These are phyloP conservation scores for Sinopyrophorus schimmeli DNA, from an alignment of 2,888 invertebrate species.

Conservation along the genomic window DNA sequence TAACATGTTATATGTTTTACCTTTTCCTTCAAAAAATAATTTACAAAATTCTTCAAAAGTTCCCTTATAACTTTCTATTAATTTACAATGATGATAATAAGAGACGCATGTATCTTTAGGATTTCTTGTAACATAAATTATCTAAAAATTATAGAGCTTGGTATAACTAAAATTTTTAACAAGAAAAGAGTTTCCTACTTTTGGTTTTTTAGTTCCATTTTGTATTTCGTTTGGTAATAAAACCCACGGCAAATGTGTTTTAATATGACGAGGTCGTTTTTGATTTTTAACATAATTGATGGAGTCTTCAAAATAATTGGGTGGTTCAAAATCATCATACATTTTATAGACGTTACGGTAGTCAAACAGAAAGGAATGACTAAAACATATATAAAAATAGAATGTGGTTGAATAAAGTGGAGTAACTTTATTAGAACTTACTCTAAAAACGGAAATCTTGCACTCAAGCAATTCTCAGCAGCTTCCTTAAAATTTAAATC, in stretches of 20 bases:
- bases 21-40: slow-evolving; percentile 66
- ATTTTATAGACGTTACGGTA: slow-evolving; percentile 47
- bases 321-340: slow-evolving; percentile 43
- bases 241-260: slow-evolving; percentile 66
- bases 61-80: slow-evolving; percentile 60
- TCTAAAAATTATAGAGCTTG: slow-evolving; percentile 56
- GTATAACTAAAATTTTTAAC: not conserved
- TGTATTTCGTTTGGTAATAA: slow-evolving; percentile 60
- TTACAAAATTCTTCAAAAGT: slow-evolving; percentile 77
- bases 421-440: no score
- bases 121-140: slow-evolving; percentile 85
- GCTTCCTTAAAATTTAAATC: slow-evolving; percentile 64
- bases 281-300: slow-evolving; percentile 38
- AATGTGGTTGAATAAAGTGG: slow-evolving; percentile 4
- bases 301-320: slow-evolving; percentile 41
- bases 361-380: slow-evolving; percentile 53
- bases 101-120: slow-evolving; percentile 91
- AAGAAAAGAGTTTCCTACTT: slow-evolving; percentile 36
- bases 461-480: slow-evolving; percentile 60
- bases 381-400: slow-evolving; percentile 39
- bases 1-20: slow-evolving; percentile 50
- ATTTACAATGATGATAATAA: slow-evolving; percentile 79
- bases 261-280: slow-evolving; percentile 59
- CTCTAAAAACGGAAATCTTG: slow-evolving; percentile 74
- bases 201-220: slow-evolving; percentile 51